Evolutionary conservation across 2,113 vertebrate species (phyloP).

Genomic region (Salvelinus fontinalis): DNA sequence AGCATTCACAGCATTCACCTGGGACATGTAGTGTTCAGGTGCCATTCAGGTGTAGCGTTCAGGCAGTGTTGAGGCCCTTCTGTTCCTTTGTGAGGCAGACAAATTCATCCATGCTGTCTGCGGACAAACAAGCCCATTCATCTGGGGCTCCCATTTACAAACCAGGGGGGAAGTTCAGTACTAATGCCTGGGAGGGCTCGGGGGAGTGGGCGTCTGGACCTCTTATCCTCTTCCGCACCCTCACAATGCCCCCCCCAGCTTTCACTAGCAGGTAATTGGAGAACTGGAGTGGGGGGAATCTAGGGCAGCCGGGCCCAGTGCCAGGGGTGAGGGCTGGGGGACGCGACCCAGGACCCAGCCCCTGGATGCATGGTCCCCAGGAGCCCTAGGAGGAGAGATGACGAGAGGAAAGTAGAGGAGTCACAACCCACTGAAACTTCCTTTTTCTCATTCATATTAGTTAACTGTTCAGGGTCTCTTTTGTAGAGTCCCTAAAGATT

Average conservation of each 20-base stretch:
- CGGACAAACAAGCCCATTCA: constrained; percentile 73
- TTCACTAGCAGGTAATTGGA: constrained; percentile 74
- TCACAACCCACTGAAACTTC: constrained; percentile 57
- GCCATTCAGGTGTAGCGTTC: constrained; percentile 53
- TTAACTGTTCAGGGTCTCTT: constrained; percentile 54
- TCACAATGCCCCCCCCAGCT: constrained; percentile 56
- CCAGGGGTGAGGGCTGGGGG: not conserved
- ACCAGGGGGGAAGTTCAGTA: constrained; percentile 54
- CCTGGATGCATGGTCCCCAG: too few relatives aligned
- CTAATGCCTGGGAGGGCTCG: constrained; percentile 61
- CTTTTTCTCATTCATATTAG: constrained; percentile 41
- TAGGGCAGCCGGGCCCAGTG: constrained; percentile 53
- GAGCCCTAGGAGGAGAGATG: too few relatives aligned
- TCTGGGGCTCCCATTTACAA: constrained; percentile 69
- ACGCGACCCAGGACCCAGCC: too few relatives aligned
- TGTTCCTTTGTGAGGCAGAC: constrained; percentile 68
- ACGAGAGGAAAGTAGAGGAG: constrained; percentile 40
- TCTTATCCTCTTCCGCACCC: constrained; percentile 70
- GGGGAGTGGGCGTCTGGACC: constrained; percentile 74
- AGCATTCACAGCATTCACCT: constrained; percentile 69
- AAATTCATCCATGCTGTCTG: constrained; percentile 75
- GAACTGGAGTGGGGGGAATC: constrained; percentile 57
- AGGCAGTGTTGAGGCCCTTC: constrained; percentile 60
- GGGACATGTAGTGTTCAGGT: constrained; percentile 72
- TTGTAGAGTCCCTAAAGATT: constrained; percentile 24